These are phyloP conservation scores for Hipparchia sbordonii DNA, from an alignment of 2,888 invertebrate species.

Conservation along the genomic window DNA sequence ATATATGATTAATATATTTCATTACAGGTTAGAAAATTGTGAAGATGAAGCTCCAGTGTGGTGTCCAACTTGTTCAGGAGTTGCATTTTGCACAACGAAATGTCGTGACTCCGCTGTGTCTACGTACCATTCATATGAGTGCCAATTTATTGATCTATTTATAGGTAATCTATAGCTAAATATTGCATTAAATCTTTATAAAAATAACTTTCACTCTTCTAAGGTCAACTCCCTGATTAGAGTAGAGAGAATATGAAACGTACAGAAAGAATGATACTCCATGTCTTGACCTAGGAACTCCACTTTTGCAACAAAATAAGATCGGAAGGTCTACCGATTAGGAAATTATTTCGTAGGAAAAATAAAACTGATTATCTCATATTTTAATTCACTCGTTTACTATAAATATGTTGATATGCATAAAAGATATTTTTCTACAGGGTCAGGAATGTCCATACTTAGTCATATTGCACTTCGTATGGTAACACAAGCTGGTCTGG, in stretches of 20 bases:
- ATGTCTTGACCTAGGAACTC: no score
- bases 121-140: slow-evolving; percentile 89
- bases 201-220: no score
- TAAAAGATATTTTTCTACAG: slow-evolving; percentile 51
- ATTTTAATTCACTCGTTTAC: no score
- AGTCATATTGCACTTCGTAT: slow-evolving; percentile 89
- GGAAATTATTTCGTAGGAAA: neutral
- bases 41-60: slow-evolving; percentile 84
- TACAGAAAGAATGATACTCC: no score
- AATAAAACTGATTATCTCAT: neutral
- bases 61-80: slow-evolving; percentile 88
- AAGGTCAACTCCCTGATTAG: no score
- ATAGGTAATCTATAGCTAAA: slow-evolving; percentile 79
- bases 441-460: slow-evolving; percentile 91
- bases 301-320: no score
- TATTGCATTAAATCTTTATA: no score
- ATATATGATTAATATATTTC: neutral
- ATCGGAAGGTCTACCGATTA: neutral
- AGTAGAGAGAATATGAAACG: no score
- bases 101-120: slow-evolving; percentile 86
- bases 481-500: slow-evolving; percentile 86
- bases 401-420: neutral
- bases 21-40: slow-evolving; percentile 57
- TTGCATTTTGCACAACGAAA: slow-evolving; percentile 88
- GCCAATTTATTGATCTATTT: slow-evolving; percentile 87